Conservation (phyloP, 2,888 invertebrate species). For the Cephus sareptanus region DNA sequence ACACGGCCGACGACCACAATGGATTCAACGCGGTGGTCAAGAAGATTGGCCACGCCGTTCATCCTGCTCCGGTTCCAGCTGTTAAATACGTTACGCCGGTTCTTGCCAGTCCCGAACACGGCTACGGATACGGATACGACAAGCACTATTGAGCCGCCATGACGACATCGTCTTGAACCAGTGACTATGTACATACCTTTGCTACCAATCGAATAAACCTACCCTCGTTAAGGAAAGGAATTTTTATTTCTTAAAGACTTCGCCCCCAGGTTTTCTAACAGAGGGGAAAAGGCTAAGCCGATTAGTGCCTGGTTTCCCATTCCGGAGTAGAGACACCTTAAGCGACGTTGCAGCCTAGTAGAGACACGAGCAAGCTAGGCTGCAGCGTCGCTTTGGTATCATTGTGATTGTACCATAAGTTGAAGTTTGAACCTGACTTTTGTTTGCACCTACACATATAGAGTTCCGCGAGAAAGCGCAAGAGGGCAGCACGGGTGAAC, state of each 20-base stretch:
- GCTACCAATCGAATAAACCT: not conserved
- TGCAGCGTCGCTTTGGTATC: no score
- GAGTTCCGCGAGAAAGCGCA: not conserved
- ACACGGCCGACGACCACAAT: conserved; percentile 62
- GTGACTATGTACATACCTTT: not conserved
- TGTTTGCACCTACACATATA: not conserved
- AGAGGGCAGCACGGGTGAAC: not conserved
- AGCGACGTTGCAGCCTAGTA: no score
- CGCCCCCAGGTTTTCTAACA: not conserved
- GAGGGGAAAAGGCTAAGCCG: not conserved
- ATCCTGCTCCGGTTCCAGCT: conserved; percentile 49
- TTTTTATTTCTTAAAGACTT: not conserved
- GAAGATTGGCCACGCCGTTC: conserved; percentile 55
- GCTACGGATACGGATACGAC: conserved; percentile 49
- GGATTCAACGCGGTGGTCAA: conserved; percentile 63
- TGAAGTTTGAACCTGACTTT: not conserved
- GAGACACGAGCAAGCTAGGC: no score
- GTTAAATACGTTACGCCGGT: conserved; percentile 54
- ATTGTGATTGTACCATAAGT: no score
- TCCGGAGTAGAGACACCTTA: not conserved
- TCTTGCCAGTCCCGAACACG: conserved; percentile 22
- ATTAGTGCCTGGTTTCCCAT: not conserved
- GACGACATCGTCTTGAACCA: not conserved
- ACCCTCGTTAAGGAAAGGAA: not conserved
- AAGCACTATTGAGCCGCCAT: conserved; percentile 40